Percentiles rank a stretch among this genome's conserved stretches.
Conservation (phyloP, 2,113 vertebrate genomes). For the Mungos mungo region DNA sequence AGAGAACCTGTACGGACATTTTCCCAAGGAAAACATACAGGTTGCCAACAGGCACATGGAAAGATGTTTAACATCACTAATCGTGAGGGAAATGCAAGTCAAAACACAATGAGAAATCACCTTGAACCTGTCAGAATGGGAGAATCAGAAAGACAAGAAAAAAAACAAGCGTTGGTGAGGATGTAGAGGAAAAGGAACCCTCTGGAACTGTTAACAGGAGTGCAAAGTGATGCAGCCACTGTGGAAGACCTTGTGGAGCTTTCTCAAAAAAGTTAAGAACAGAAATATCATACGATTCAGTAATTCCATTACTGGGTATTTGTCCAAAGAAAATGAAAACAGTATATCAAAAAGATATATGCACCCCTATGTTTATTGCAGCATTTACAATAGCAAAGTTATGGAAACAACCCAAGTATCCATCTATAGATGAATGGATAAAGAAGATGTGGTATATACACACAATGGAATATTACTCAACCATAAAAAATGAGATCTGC, state of each 20-base stretch:
- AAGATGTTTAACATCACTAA: not conserved
- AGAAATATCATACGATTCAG: not conserved
- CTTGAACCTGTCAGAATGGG: not conserved
- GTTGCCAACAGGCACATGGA: not conserved
- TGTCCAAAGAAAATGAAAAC: not conserved
- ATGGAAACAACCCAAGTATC: not conserved
- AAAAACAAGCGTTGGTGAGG: not conserved
- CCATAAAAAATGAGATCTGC: not conserved
- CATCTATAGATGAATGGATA: not conserved
- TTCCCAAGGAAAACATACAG: not conserved
- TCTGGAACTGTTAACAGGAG: not conserved
- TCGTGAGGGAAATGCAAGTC: not conserved
- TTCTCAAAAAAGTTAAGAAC: not conserved
- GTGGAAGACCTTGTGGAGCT: not conserved
- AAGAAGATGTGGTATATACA: not conserved
- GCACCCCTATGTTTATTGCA: not conserved
- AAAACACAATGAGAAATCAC: not conserved
- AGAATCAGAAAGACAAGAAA: not conserved
- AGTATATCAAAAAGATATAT: not conserved
- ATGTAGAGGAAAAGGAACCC: not conserved
- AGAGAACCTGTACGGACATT: not conserved
- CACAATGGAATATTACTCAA: not conserved
- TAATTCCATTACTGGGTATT: not conserved
- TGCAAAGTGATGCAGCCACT: not conserved
- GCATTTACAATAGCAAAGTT: not conserved